These are phyloP conservation scores for Macrostomum lignano DNA, from an alignment of 1,140 invertebrate genomes.

Conservation along the genomic window DNA sequence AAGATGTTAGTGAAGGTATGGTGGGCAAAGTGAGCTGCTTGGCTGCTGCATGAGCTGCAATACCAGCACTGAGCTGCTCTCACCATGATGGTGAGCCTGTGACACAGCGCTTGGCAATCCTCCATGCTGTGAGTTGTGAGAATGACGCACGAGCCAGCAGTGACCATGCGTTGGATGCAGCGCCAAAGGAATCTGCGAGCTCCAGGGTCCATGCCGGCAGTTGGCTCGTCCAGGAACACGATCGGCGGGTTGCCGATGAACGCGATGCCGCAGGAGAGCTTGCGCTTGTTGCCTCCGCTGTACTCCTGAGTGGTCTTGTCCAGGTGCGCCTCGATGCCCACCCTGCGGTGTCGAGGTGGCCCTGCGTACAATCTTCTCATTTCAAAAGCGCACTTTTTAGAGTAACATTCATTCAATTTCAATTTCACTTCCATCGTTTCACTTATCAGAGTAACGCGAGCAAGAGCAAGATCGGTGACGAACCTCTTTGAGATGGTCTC, in stretches of 20 bases:
- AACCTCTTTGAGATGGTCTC: conserved; percentile 26
- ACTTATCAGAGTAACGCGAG: neutral
- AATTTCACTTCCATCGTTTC: neutral
- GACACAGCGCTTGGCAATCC: too few relatives aligned
- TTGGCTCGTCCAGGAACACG: conserved; percentile 43
- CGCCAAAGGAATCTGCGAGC: conserved; percentile 33
- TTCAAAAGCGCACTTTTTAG: too few relatives aligned
- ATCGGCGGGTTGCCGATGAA: conserved; percentile 40
- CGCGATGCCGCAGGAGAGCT: conserved; percentile 30
- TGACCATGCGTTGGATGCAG: too few relatives aligned
- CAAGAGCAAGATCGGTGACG: conserved; percentile 9
- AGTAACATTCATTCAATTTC: too few relatives aligned
- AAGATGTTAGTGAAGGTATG: conserved; percentile 21
- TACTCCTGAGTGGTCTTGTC: conserved; percentile 30
- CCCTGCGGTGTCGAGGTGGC: neutral
- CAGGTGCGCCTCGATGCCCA: conserved; percentile 14
- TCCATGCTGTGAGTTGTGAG: too few relatives aligned
- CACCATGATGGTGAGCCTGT: too few relatives aligned
- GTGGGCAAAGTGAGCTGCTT: too few relatives aligned
- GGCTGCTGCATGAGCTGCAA: too few relatives aligned
- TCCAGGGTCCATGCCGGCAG: conserved; percentile 34
- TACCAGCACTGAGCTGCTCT: too few relatives aligned
- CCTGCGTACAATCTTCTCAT: conserved; percentile 8
- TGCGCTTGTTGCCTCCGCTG: conserved; percentile 35
- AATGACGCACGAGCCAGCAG: too few relatives aligned